These are phyloP conservation scores for Ceratosolen solmsi DNA, from an alignment of 1,140 invertebrate genomes.

Conservation along the genomic window DNA sequence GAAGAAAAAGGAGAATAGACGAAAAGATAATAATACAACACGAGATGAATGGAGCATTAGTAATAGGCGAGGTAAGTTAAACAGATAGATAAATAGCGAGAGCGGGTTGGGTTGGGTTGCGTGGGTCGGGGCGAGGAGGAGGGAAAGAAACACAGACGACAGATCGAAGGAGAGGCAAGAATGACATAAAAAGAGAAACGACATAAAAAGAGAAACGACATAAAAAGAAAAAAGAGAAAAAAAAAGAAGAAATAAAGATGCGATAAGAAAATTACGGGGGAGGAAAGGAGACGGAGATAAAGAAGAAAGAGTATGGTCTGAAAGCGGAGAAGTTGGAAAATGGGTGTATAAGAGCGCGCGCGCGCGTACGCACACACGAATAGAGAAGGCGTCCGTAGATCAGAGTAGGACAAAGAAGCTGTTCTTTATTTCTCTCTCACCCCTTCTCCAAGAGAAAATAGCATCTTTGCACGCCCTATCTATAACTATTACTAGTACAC, in stretches of 20 bases:
- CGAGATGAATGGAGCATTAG: not conserved
- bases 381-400: not conserved
- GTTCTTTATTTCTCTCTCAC: not conserved
- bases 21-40: slow-evolving; percentile 38
- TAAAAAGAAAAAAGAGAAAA: slow-evolving; percentile 26
- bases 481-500: not conserved
- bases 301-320: slow-evolving; percentile 33
- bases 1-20: not conserved
- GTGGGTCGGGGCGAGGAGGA: slow-evolving; percentile 23
- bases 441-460: not conserved
- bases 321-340: slow-evolving; percentile 35
- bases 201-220: not conserved
- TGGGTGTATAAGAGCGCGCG: not conserved
- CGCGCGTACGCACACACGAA: not conserved
- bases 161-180: not conserved
- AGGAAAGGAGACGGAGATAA: not conserved
- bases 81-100: slow-evolving; percentile 51
- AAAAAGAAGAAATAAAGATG: slow-evolving; percentile 28
- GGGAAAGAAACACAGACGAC: not conserved
- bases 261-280: not conserved
- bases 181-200: not conserved
- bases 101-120: slow-evolving; percentile 51
- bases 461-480: slow-evolving; percentile 13
- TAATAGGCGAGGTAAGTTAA: not conserved
- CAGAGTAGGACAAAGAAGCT: slow-evolving; percentile 9